A percentile compares a stretch with the other conserved stretches of the same genome.
Evolutionary conservation across 2,113 vertebrate species (phyloP).

Genomic region (Puffinus mauretanicus): DNA sequence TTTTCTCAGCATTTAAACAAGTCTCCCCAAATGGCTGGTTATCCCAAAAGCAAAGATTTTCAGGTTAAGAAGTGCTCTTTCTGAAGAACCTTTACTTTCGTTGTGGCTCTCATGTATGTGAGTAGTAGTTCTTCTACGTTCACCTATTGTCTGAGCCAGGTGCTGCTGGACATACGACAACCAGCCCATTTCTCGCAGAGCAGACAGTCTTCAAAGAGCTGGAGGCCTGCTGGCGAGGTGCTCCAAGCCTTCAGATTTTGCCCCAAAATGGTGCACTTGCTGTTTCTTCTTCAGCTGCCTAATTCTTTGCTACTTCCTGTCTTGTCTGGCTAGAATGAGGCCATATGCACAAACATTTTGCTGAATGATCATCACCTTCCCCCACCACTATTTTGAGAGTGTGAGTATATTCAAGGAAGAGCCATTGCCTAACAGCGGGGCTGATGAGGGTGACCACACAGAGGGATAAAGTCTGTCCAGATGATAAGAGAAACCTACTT

Average conservation of each 20-base stretch:
- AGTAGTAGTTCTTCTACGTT: background rate
- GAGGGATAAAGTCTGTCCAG: background rate
- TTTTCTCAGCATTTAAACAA: background rate
- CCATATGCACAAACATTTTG: accelerated
- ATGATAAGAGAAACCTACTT: background rate
- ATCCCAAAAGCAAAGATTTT: background rate
- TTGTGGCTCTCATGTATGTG: background rate
- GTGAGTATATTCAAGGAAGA: background rate
- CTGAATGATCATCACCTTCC: background rate
- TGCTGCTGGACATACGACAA: background rate
- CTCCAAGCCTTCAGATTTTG: background rate
- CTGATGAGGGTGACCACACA: background rate
- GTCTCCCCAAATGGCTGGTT: background rate
- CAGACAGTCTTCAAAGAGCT: background rate
- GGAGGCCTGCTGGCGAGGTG: background rate
- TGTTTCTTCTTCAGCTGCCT: background rate
- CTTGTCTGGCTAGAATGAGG: background rate
- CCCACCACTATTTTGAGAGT: background rate
- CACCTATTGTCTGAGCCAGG: background rate
- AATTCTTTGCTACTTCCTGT: background rate
- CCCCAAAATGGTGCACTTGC: background rate
- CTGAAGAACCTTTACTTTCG: background rate
- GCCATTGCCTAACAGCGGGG: background rate
- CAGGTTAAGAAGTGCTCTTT: background rate
- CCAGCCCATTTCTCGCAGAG: background rate